Base-by-base conservation (phyloP, 2,113 vertebrate species). In the Crotalus horridus region DNA sequence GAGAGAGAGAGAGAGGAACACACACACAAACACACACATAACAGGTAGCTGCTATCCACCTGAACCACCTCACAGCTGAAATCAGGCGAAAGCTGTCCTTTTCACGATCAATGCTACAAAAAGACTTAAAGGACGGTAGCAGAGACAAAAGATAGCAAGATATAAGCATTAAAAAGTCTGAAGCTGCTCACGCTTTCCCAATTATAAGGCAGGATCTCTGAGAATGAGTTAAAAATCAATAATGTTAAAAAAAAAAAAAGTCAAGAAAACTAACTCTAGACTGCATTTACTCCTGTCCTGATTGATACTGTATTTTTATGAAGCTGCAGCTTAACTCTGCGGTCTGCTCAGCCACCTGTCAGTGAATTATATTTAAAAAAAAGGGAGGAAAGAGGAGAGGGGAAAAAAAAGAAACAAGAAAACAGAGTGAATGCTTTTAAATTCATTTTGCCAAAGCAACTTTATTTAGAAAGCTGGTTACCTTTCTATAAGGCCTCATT, bases 391-490 rank as follows among this genome's bases (percentile, higher is more conserved):
- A 26, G 61, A 29, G 24, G 10, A 11, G 4, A 4, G 12, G 33
- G 13, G 0, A 6, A 33, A 15, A 15, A 33, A 6, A 12, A 96
- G 24, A 87, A 54, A 92, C 53, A 90, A 17, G 17, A 13, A 4
- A 6, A 85, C 90, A 93, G 33, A 91, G 85, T 39, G 95, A 94
- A 95, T 95, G 88, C 91, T 95, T 96, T 97, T 96, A 97, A 51
- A 97, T 97, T 93, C 95, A 94, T 97, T 97, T 97, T 97, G 86
- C 94, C 92, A 95, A 97, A 93, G 96, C 95, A 97, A 98, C 97
- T 98, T 98, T 97, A 98, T 98, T 98, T 98, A 98, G 97, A 96
- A 97, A 95, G 96, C 94, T 98, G 95, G 97, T 98, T 98, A 98
- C 98, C 97, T 98, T 98, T 97, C 94, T 95, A 96, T 93, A 97